Evolutionary conservation across 2,113 vertebrate species (phyloP).

Genomic region (Jaculus jaculus): DNA sequence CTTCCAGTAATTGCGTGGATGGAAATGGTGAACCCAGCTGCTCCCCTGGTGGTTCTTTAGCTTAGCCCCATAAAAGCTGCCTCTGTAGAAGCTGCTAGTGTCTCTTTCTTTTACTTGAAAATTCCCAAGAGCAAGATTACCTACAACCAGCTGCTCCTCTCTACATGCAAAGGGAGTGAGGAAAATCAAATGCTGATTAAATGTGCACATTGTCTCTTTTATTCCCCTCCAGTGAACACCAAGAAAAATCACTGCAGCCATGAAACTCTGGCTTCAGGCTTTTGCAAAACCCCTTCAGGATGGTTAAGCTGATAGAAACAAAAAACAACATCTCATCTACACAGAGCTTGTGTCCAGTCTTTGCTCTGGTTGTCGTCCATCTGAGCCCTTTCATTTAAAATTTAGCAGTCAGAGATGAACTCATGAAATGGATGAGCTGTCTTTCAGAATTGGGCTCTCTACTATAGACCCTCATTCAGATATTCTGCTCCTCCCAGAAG

Average conservation of each 20-base stretch:
- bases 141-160: conserved; percentile 76
- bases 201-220: conserved; percentile 56
- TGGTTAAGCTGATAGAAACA: conserved; percentile 57
- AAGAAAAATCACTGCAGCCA: conserved; percentile 50
- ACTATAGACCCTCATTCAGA: not conserved
- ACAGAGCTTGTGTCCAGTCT: not conserved
- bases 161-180: conserved; percentile 50
- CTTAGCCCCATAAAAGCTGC: conserved; percentile 69
- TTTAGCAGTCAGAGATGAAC: not conserved
- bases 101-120: conserved; percentile 68
- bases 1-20: conserved; percentile 75
- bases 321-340: conserved; percentile 47
- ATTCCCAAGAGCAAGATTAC: conserved; percentile 80
- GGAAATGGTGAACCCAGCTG: conserved; percentile 77
- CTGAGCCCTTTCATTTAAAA: conserved; percentile 23
- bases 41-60: conserved; percentile 68
- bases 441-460: not conserved
- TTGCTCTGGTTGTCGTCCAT: conserved; percentile 6
- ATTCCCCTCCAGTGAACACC: conserved; percentile 41
- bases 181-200: conserved; percentile 74
- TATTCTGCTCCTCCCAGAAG: not conserved
- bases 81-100: conserved; percentile 67
- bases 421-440: not conserved
- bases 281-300: conserved; percentile 31
- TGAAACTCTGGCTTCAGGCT: conserved; percentile 34